These are phyloP conservation scores for Endomychus coccineus DNA, from an alignment of 2,888 invertebrate genomes.

Conservation along the genomic window DNA sequence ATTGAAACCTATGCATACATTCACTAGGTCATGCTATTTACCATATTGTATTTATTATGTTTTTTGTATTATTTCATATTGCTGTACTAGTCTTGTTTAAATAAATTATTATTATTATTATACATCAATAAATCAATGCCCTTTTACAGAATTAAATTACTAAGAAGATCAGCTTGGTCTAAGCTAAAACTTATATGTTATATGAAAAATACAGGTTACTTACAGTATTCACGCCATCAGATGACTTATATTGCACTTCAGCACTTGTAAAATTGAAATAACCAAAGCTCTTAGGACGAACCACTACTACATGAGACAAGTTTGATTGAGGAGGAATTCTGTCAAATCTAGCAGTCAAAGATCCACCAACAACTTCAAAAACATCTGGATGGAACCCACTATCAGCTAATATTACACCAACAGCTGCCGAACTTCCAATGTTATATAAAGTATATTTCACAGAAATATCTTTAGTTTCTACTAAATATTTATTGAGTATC, in stretches of 20 bases:
- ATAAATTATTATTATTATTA: too few species aligned
- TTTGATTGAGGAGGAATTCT: constrained; percentile 90
- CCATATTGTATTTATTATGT: too few species aligned
- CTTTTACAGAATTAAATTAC: too few species aligned
- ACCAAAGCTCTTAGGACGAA: constrained; percentile 82
- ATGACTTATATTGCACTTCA: constrained; percentile 78
- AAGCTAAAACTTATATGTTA: neutral
- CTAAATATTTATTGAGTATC: constrained; percentile 90
- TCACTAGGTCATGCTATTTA: too few species aligned
- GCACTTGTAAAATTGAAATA: constrained; percentile 97
- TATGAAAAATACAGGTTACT: constrained; percentile 25
- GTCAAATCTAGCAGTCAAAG: constrained; percentile 73
- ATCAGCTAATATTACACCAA: constrained; percentile 82
- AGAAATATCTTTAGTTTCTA: constrained; percentile 93
- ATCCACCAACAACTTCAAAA: constrained; percentile 84
- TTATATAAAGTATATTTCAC: constrained; percentile 93
- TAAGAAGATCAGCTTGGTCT: too few species aligned
- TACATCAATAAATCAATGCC: too few species aligned
- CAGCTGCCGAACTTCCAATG: constrained; percentile 85
- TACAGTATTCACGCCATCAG: constrained; percentile 73
- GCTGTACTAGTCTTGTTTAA: too few species aligned
- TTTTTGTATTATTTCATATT: too few species aligned
- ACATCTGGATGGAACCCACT: constrained; percentile 87
- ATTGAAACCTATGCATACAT: too few species aligned
- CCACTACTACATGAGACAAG: constrained; percentile 87